A percentile compares a stretch with the other conserved stretches of the same genome.
phyloP scores from a whole-genome alignment of 1,140 invertebrate species.

The Pollicipes pollicipes region DNA sequence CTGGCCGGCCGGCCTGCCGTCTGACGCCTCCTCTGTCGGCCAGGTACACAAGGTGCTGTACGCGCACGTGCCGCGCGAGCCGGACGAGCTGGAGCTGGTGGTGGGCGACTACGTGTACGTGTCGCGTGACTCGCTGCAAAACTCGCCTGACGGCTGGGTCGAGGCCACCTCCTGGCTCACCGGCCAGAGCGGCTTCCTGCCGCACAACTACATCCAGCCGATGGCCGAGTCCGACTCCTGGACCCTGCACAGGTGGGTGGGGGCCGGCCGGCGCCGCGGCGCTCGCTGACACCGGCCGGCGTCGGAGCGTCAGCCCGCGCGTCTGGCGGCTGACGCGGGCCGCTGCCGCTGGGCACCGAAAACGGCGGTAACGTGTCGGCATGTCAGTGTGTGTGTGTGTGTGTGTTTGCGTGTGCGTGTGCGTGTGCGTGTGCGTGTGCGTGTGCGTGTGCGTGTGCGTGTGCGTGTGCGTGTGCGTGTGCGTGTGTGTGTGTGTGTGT shows the following conservation, averaged over 20 bases:
- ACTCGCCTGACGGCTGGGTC: slow-evolving; percentile 65
- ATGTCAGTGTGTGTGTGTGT: no score
- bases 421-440: slow-evolving; percentile 3
- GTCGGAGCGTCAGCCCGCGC: no score
- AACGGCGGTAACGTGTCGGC: no score
- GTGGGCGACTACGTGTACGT: slow-evolving; percentile 73
- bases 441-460: slow-evolving; percentile 7
- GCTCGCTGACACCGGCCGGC: no score
- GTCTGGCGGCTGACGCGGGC: no score
- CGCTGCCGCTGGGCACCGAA: no score
- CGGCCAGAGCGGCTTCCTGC: slow-evolving; percentile 50
- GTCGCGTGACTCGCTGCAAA: slow-evolving; percentile 46
- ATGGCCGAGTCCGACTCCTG: slow-evolving; percentile 75
- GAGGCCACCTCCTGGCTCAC: slow-evolving; percentile 73
- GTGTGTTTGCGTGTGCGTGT: no score
- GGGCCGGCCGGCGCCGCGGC: no score
- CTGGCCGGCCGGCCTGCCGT: no score
- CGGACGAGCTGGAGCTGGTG: slow-evolving; percentile 65
- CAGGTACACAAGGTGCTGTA: slow-evolving; percentile 32
- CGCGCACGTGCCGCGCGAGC: slow-evolving; percentile 50
- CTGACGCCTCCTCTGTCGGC: no score
- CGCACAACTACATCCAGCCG: slow-evolving; percentile 57
- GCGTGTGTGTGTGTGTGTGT: slow-evolving; percentile 8
- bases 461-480: slow-evolving; percentile 7
- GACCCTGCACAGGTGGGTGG: slow-evolving; percentile 50